Evolutionary conservation across 1,140 invertebrate species (phyloP), one percentile per base, ranked within the genome.

Genomic region (Calephelis virginiensis): DNA sequence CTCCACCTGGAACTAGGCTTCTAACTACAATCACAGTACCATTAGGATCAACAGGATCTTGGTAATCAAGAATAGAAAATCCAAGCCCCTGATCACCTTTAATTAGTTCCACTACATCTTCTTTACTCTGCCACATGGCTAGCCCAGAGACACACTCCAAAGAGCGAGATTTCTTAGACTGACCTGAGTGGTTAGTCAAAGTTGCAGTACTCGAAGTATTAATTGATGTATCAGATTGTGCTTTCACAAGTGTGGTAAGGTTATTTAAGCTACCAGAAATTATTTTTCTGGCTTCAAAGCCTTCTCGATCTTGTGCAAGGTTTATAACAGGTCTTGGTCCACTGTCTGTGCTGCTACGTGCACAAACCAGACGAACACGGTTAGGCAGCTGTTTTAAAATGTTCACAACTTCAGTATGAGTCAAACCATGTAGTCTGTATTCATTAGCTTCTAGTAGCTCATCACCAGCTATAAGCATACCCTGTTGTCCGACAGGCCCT

Each of bases 61-160:
- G 94, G 88, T 99, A 99, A 90, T 99, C 98, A 48, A 99, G 92
- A 71, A 99, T 98, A 70, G 97, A 98, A 91, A 99, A 99, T 59
- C 98, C 98, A 12, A 99, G 93, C 6, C 98, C 98, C 69, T 96
- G 93, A 75, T 98, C 97, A 56, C 95, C 96, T 92, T 99, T 99
- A 12, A 94, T 90, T 45, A 99, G 92, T 81, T 97, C 95, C 63
- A 99, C 95, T 75, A 96, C 94, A 70, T 97, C 96, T 48, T 97
- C 94, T 77, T 98, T 96, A 76, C 94, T 95, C 78, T 95, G 96
- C 98, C 98, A 99, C 94, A 99, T 96, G 12, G 97, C 97, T 64
- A 98, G 85, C 5, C 97, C 96, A 37, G 96, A 96, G 1, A 98
- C 93, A 70, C 96, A 97, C 92, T 99, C 97, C 56, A 99, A 86